Conservation (phyloP, 2,797 vertebrate species). For the Atherinosoma microstoma region DNA sequence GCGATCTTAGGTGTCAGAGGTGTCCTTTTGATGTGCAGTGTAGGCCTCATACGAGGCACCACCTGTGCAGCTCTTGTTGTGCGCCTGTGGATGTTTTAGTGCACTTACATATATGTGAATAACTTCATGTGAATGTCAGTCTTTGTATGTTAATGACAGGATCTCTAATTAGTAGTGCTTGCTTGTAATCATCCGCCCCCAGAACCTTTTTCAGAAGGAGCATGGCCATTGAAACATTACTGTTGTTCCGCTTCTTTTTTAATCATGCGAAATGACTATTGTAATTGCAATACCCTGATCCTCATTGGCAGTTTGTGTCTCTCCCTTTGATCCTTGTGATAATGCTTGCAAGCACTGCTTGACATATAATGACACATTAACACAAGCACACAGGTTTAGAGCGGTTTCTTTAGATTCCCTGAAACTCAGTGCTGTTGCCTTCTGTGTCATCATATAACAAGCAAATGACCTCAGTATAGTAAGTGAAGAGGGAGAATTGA, state of each 20-base stretch:
- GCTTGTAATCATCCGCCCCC: slow-evolving; percentile 59
- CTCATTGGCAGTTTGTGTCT: slow-evolving; percentile 25
- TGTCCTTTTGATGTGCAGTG: slow-evolving; percentile 98
- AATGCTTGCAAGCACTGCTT: background rate
- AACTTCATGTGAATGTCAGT: slow-evolving; percentile 51
- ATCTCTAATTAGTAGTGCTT: slow-evolving; percentile 44
- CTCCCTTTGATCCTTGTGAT: slow-evolving; percentile 66
- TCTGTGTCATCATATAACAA: slow-evolving; percentile 52
- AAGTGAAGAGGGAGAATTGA: slow-evolving; percentile 17
- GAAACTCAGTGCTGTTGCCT: slow-evolving; percentile 29
- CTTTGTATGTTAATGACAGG: slow-evolving; percentile 41
- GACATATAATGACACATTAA: background rate
- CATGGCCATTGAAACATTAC: slow-evolving; percentile 44
- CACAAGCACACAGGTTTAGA: slow-evolving; percentile 26
- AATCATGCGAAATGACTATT: background rate
- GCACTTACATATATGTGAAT: slow-evolving; percentile 45
- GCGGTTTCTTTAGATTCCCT: slow-evolving; percentile 29
- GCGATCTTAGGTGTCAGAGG: slow-evolving; percentile 98
- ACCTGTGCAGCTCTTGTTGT: slow-evolving; percentile 77
- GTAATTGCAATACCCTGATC: too few relatives aligned
- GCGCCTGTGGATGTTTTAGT: slow-evolving; percentile 50
- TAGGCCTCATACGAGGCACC: slow-evolving; percentile 90
- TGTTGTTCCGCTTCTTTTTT: background rate
- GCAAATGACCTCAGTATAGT: slow-evolving; percentile 48
- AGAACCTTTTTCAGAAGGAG: slow-evolving; percentile 58